Evolutionary conservation across 2,888 invertebrate genomes (phyloP).

Genomic region (Leucania comma): DNA sequence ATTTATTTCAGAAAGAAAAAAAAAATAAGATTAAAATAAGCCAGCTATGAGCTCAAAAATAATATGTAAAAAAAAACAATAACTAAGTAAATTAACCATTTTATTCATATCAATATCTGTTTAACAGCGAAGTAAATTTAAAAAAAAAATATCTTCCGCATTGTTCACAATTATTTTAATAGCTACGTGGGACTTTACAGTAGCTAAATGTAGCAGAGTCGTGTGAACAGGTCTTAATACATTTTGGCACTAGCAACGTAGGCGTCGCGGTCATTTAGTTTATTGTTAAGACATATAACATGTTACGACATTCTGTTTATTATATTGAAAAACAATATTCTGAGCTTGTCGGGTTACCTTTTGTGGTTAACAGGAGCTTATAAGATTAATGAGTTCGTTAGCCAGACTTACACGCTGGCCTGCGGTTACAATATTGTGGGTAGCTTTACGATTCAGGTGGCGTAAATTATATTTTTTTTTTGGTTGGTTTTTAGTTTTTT

Average conservation of each 20-base stretch:
- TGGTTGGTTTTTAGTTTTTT: neutral
- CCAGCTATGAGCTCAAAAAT: too few relatives aligned
- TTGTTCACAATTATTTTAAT: constrained; percentile 12
- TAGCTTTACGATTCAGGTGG: constrained; percentile 23
- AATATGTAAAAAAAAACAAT: too few relatives aligned
- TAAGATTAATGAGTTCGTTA: constrained; percentile 52
- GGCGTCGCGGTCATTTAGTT: constrained; percentile 35
- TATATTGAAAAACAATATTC: constrained; percentile 51
- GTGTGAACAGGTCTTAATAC: constrained; percentile 36
- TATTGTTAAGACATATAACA: constrained; percentile 39
- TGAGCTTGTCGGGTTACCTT: constrained; percentile 42
- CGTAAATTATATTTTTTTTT: neutral
- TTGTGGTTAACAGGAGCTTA: constrained; percentile 50
- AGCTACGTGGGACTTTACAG: constrained; percentile 3
- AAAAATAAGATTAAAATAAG: too few relatives aligned
- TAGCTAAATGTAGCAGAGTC: constrained; percentile 22
- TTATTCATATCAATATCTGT: neutral
- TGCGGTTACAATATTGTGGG: constrained; percentile 37
- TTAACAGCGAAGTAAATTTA: neutral
- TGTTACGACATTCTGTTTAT: constrained; percentile 40
- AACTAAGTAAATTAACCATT: neutral
- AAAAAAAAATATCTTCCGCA: constrained; percentile 20
- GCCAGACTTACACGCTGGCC: constrained; percentile 27
- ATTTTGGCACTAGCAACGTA: constrained; percentile 23
- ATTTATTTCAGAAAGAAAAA: too few relatives aligned